Evolutionary conservation across 2,113 vertebrate genomes (phyloP).

Genomic region (Nothocercus nigrocapillus): DNA sequence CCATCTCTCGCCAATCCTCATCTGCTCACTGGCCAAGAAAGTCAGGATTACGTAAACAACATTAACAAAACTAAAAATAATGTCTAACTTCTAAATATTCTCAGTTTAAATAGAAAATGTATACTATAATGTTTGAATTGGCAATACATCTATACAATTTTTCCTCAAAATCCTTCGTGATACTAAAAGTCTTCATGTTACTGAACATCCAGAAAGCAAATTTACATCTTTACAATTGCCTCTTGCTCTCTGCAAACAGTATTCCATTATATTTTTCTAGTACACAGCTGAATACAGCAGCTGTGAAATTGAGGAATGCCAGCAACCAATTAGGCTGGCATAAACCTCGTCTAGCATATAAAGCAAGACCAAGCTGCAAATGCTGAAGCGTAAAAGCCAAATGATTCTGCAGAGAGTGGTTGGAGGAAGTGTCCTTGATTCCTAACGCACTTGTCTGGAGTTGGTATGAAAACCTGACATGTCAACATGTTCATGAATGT

Average conservation of each 20-base stretch:
- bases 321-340: constrained; percentile 78
- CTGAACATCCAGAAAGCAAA: constrained; percentile 63
- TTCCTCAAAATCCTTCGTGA: constrained; percentile 26
- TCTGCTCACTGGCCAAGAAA: neutral
- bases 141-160: neutral
- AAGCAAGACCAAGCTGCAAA: constrained; percentile 74
- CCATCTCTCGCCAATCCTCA: constrained; percentile 1
- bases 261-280: constrained; percentile 77
- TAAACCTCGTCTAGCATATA: constrained; percentile 73
- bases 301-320: constrained; percentile 76
- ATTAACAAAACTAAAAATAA: neutral
- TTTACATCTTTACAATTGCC: constrained; percentile 72
- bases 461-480: constrained; percentile 14
- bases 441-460: neutral
- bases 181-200: constrained; percentile 27
- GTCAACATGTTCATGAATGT: neutral
- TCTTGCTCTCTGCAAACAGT: constrained; percentile 74
- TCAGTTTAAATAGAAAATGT: neutral
- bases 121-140: neutral
- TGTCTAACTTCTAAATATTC: neutral
- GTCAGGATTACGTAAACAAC: neutral
- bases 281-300: constrained; percentile 79
- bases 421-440: neutral
- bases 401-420: constrained; percentile 10
- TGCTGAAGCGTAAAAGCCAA: constrained; percentile 5